Conservation (phyloP, 2,888 invertebrate genomes). For the Drosophila ustulata region DNA sequence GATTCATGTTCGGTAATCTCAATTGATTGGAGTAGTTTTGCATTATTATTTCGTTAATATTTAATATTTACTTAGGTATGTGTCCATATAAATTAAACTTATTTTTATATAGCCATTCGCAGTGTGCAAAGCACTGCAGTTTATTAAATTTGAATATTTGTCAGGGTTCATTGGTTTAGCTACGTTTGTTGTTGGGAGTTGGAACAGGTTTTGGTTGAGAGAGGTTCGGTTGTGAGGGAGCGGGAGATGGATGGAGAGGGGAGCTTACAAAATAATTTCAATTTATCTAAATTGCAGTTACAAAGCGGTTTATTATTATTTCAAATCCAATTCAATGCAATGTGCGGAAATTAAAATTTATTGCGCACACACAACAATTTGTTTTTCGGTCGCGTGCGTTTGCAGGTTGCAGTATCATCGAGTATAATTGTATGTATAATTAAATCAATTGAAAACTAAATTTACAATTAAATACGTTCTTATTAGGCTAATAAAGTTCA, state of each 20-base stretch:
- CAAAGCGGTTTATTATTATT: slow-evolving; percentile 22
- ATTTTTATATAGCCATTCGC: slow-evolving; percentile 57
- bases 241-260: background rate
- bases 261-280: slow-evolving; percentile 57
- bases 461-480: slow-evolving; percentile 38
- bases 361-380: slow-evolving; percentile 29
- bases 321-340: slow-evolving; percentile 30
- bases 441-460: slow-evolving; percentile 38
- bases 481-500: slow-evolving; percentile 54
- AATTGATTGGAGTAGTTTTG: slow-evolving; percentile 23
- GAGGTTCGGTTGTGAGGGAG: background rate
- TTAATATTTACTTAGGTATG: slow-evolving; percentile 14
- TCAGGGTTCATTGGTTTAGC: slow-evolving; percentile 66
- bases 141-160: slow-evolving; percentile 46
- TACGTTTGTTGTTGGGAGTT: slow-evolving; percentile 51
- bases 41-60: slow-evolving; percentile 19
- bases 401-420: slow-evolving; percentile 15
- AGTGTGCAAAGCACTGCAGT: slow-evolving; percentile 40
- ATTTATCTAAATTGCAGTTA: slow-evolving; percentile 74
- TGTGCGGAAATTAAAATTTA: slow-evolving; percentile 25
- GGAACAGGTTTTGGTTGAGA: slow-evolving; percentile 23
- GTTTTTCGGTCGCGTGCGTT: slow-evolving; percentile 23
- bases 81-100: slow-evolving; percentile 26
- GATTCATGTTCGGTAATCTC: slow-evolving; percentile 13
- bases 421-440: slow-evolving; percentile 20